phyloP scores from a whole-genome alignment of 2,888 invertebrate species.

The Auanema sp. region DNA sequence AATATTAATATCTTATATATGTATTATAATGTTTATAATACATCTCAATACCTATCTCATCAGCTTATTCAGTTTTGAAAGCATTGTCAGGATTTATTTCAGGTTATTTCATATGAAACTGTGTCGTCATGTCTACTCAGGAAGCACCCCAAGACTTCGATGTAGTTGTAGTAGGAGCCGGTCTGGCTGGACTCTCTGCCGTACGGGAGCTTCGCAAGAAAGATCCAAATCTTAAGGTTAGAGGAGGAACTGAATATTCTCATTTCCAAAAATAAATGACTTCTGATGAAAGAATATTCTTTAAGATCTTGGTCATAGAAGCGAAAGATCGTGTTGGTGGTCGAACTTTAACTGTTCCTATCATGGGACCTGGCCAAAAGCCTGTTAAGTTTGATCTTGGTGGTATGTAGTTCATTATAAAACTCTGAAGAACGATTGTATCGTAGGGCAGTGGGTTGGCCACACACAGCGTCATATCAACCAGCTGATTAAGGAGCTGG shows the following conservation, averaged over 20 bases:
- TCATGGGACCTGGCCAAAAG: conserved; percentile 33
- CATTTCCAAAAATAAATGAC: background rate
- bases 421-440: background rate
- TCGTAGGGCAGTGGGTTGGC: conserved; percentile 66
- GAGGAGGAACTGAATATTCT: background rate
- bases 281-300: background rate
- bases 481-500: conserved; percentile 64
- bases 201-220: conserved; percentile 51
- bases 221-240: conserved; percentile 16
- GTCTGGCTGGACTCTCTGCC: conserved; percentile 64
- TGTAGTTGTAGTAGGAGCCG: conserved; percentile 64
- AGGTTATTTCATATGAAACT: conserved; percentile 18
- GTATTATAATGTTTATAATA: too few species aligned
- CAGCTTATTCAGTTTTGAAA: too few species aligned
- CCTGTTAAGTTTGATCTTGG: conserved; percentile 50
- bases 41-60: too few species aligned
- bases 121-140: conserved; percentile 26
- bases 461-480: conserved; percentile 65
- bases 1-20: too few species aligned
- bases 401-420: conserved; percentile 13
- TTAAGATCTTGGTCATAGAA: conserved; percentile 63
- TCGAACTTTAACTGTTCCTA: conserved; percentile 57
- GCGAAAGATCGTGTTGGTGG: conserved; percentile 67
- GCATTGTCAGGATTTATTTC: too few species aligned
- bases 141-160: conserved; percentile 29